These are phyloP conservation scores for Aporophyla lueneburgensis DNA, from an alignment of 2,888 invertebrate genomes.

Conservation along the genomic window DNA sequence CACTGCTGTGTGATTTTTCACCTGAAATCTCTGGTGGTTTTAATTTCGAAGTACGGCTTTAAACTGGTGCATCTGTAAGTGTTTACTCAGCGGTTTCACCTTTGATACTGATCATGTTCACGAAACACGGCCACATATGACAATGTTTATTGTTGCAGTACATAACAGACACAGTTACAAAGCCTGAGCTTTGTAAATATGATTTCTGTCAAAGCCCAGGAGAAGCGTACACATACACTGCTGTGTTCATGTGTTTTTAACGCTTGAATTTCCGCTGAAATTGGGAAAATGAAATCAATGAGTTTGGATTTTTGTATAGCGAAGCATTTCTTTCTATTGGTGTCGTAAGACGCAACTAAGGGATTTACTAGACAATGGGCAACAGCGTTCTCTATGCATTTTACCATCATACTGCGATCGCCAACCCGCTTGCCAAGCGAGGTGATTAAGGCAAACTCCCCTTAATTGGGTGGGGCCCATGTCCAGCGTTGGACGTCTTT, in stretches of 20 bases:
- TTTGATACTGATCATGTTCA: not conserved
- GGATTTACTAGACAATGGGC: too few relatives aligned
- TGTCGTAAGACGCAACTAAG: too few relatives aligned
- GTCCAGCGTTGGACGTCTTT: too few relatives aligned
- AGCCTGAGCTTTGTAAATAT: not conserved
- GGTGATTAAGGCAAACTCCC: too few relatives aligned
- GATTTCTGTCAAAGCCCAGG: not conserved
- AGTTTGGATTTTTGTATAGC: not conserved
- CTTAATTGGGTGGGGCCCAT: too few relatives aligned
- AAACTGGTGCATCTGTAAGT: not conserved
- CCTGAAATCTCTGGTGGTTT: not conserved
- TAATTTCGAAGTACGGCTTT: too few relatives aligned
- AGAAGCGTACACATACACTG: not conserved
- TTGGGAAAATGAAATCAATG: not conserved
- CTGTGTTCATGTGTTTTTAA: not conserved
- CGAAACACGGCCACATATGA: not conserved
- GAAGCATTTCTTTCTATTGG: not conserved
- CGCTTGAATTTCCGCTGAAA: not conserved
- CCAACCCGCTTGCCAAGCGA: too few relatives aligned
- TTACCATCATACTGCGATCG: too few relatives aligned
- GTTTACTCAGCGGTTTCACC: not conserved
- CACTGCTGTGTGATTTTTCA: not conserved
- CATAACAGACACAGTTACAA: not conserved
- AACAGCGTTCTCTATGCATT: too few relatives aligned
- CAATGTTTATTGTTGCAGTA: not conserved